Evolutionary conservation across 2,888 invertebrate species (phyloP).

Genomic region (Pollenia angustigena): DNA sequence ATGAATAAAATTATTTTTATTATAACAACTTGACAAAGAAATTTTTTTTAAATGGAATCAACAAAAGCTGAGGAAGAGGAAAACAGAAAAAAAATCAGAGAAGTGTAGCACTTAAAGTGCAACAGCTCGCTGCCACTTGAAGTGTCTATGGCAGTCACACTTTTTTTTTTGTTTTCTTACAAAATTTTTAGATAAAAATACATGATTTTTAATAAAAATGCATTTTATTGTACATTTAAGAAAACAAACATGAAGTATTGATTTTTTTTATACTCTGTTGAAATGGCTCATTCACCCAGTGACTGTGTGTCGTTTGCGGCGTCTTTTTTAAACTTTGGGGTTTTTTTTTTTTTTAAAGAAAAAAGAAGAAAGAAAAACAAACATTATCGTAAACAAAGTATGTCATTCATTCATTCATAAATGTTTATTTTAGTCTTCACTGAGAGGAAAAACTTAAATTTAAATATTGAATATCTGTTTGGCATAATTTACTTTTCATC

Average conservation of each 20-base stretch:
- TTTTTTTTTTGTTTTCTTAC: background rate
- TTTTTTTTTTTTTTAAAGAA: constrained; percentile 3
- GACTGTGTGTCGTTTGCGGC: constrained; percentile 42
- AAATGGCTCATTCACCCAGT: constrained; percentile 16
- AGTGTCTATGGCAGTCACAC: constrained; percentile 67
- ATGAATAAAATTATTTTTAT: constrained; percentile 43
- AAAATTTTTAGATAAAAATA: constrained; percentile 4
- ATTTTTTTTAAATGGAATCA: constrained; percentile 20
- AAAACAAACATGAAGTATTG: constrained; percentile 19
- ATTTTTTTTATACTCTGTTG: constrained; percentile 8
- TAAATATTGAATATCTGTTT: constrained; percentile 30
- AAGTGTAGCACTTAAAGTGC: constrained; percentile 57
- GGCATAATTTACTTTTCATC: constrained; percentile 50
- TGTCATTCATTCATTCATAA: constrained; percentile 48
- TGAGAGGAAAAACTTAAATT: constrained; percentile 15
- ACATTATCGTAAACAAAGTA: constrained; percentile 59
- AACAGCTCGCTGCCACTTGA: constrained; percentile 63
- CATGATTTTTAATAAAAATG: constrained; percentile 36
- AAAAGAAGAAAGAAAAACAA: constrained; percentile 30
- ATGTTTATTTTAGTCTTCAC: constrained; percentile 51
- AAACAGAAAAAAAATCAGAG: background rate
- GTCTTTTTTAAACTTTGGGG: background rate
- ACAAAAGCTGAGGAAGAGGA: constrained; percentile 40
- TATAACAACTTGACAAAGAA: constrained; percentile 55
- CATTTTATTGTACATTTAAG: constrained; percentile 4